A percentile compares a stretch with the other conserved stretches of the same genome.
Conservation (phyloP, 2,888 invertebrate genomes). For the Ecdyonurus torrentis region DNA sequence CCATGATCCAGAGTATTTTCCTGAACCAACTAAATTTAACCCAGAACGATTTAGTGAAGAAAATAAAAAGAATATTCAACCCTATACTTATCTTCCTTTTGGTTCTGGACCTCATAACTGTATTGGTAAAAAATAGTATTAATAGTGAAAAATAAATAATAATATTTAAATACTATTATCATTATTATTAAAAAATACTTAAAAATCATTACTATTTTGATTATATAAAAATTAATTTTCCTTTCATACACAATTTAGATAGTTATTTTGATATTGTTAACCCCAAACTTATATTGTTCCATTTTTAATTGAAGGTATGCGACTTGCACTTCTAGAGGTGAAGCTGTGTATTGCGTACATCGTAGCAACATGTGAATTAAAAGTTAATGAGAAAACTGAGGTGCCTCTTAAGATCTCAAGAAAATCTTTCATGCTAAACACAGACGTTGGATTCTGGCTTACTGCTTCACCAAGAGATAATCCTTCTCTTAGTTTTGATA, state of each 20-base stretch:
- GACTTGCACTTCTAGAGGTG: no score
- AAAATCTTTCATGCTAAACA: slow-evolving; percentile 1
- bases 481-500: no score
- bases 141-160: no score
- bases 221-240: no score
- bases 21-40: slow-evolving; percentile 32
- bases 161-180: no score
- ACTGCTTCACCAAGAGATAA: background rate
- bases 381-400: slow-evolving; percentile 1
- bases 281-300: no score
- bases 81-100: slow-evolving; percentile 34
- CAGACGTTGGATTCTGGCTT: slow-evolving; percentile 1
- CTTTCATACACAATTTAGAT: no score
- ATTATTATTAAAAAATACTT: no score
- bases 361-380: slow-evolving; percentile 5
- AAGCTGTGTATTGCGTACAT: no score
- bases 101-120: slow-evolving; percentile 43
- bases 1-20: slow-evolving; percentile 32
- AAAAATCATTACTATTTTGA: no score
- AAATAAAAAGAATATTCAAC: slow-evolving; percentile 31
- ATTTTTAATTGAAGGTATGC: no score
- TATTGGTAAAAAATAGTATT: slow-evolving; percentile 35
- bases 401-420: slow-evolving; percentile 2
- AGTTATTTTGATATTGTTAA: no score
- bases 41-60: slow-evolving; percentile 37